A percentile compares a stretch with the other conserved stretches of the same genome.
These are phyloP conservation scores for Hesperia comma DNA, from an alignment of 2,888 invertebrate species.

Conservation along the genomic window DNA sequence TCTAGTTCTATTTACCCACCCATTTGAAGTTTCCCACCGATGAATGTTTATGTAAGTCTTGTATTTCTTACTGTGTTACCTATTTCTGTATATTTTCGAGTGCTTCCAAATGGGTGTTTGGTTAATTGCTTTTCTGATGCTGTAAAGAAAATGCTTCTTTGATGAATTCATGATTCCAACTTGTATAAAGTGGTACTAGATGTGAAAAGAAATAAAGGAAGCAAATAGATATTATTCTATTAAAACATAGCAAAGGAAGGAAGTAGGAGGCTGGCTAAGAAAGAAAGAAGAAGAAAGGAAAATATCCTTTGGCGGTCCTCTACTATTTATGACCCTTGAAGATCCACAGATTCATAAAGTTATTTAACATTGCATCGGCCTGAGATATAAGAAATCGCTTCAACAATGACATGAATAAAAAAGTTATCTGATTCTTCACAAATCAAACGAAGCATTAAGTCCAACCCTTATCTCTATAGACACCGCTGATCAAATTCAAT, in stretches of 20 bases:
- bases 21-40: background rate
- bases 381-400: background rate
- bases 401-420: background rate
- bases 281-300: too few relatives aligned
- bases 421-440: slow-evolving; percentile 65
- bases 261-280: too few relatives aligned
- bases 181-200: too few relatives aligned
- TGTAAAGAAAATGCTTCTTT: too few relatives aligned
- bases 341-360: too few relatives aligned
- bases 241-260: too few relatives aligned
- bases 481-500: slow-evolving; percentile 64
- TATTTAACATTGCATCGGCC: background rate
- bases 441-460: slow-evolving; percentile 54
- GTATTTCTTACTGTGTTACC: background rate
- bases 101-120: background rate
- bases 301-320: too few relatives aligned
- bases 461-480: slow-evolving; percentile 51
- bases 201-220: too few relatives aligned
- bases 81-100: background rate
- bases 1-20: slow-evolving; percentile 9
- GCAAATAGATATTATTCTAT: too few relatives aligned
- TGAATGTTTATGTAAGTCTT: background rate
- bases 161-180: too few relatives aligned
- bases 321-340: too few relatives aligned
- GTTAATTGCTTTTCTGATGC: too few relatives aligned